These are phyloP conservation scores for Pogona vitticeps DNA, from an alignment of 2,113 vertebrate genomes.

Conservation along the genomic window DNA sequence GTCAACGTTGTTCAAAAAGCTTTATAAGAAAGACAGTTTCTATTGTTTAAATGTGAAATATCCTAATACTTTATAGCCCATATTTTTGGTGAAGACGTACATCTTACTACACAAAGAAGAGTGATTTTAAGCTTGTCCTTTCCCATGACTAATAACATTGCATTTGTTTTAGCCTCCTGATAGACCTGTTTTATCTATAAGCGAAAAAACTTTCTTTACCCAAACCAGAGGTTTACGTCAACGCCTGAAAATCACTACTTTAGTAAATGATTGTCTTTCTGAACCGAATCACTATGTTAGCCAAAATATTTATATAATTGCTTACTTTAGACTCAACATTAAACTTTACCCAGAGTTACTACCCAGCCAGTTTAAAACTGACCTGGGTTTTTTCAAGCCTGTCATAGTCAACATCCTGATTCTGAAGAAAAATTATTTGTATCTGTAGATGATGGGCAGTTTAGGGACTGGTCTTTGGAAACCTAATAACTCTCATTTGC, in stretches of 20 bases:
- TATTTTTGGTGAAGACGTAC: constrained; percentile 37
- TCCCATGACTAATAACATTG: constrained; percentile 42
- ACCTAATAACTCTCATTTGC: background rate
- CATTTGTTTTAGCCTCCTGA: constrained; percentile 1
- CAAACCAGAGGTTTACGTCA: constrained; percentile 38
- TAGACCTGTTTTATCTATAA: constrained; percentile 28
- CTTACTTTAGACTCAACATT: constrained; percentile 41
- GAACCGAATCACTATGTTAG: constrained; percentile 35
- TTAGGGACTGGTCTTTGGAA: background rate
- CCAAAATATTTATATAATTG: constrained; percentile 33
- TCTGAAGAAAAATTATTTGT: constrained; percentile 7
- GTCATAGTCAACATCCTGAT: background rate
- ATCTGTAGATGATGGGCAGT: constrained; percentile 1
- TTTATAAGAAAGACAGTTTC: constrained; percentile 41
- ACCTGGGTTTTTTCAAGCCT: background rate
- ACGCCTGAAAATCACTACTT: constrained; percentile 42
- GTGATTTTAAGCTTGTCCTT: constrained; percentile 23
- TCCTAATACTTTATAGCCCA: constrained; percentile 30
- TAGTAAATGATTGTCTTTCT: constrained; percentile 47
- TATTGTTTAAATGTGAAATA: constrained; percentile 51
- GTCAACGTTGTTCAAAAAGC: constrained; percentile 37
- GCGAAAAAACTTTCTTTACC: background rate
- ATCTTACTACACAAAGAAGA: constrained; percentile 47
- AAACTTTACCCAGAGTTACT: constrained; percentile 20
- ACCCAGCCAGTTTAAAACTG: background rate